A percentile compares a stretch with the other conserved stretches of the same genome.
Evolutionary conservation across 2,888 invertebrate species (phyloP).

Genomic region (Phlogophora meticulosa): DNA sequence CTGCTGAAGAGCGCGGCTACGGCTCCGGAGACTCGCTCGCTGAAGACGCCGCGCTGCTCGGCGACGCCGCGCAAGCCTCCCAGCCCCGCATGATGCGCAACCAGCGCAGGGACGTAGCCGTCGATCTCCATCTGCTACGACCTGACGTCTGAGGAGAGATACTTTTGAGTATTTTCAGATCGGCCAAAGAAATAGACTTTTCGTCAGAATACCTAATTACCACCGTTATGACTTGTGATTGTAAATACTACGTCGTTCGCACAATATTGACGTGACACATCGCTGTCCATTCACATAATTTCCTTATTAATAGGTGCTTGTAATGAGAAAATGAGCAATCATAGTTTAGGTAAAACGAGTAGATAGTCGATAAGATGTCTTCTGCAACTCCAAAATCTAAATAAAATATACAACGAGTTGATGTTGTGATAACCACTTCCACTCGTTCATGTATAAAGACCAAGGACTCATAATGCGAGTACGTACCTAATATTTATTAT

Average conservation of each 20-base stretch:
- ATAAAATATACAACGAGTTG: conserved; percentile 83
- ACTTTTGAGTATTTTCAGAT: conserved; percentile 8
- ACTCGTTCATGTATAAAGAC: conserved; percentile 72
- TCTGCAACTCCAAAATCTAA: conserved; percentile 72
- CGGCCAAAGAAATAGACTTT: conserved; percentile 45
- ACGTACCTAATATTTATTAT: conserved; percentile 71
- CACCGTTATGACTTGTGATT: conserved; percentile 41
- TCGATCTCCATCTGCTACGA: conserved; percentile 87
- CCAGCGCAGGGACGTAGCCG: conserved; percentile 86
- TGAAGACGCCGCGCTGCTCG: conserved; percentile 87
- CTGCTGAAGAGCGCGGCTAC: conserved; percentile 87
- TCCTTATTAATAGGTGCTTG: conserved; percentile 81
- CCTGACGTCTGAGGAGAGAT: conserved; percentile 83
- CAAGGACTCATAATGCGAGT: conserved; percentile 64
- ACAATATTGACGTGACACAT: conserved; percentile 68
- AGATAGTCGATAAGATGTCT: conserved; percentile 72
- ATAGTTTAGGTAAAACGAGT: conserved; percentile 73
- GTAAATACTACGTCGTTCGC: conserved; percentile 66
- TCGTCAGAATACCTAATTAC: conserved; percentile 26
- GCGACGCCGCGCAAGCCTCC: conserved; percentile 75
- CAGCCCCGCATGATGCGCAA: conserved; percentile 78
- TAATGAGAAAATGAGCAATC: conserved; percentile 77
- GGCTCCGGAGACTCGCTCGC: conserved; percentile 90
- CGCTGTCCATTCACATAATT: conserved; percentile 76
- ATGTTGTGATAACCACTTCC: conserved; percentile 76